Percentiles rank a stretch among this genome's conserved stretches.
phyloP scores from a whole-genome alignment of 2,113 vertebrate genomes.

The Boulengeromyrus knoepffleri region DNA sequence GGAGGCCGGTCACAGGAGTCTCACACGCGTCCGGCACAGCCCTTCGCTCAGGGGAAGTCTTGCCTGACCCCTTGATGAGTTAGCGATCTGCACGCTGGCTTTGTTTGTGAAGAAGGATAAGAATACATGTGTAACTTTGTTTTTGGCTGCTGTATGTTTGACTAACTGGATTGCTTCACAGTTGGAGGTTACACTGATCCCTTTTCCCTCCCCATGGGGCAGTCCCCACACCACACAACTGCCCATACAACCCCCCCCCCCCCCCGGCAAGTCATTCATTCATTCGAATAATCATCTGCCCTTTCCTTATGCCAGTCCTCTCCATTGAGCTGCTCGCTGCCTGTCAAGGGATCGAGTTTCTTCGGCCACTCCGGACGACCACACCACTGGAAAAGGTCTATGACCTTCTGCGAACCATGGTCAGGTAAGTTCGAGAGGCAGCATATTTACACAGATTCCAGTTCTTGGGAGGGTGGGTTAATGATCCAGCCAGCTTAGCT shows the following conservation, averaged over 20 bases:
- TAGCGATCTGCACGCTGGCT: not conserved
- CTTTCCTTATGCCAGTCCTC: conserved; percentile 64
- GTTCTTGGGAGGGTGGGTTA: conserved; percentile 22
- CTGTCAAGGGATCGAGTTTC: conserved; percentile 97
- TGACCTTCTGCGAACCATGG: conserved; percentile 87
- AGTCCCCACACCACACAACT: not conserved
- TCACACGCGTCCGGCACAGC: not conserved
- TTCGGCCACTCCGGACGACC: conserved; percentile 87
- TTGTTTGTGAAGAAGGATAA: not conserved
- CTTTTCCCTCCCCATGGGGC: not conserved
- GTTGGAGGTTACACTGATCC: not conserved
- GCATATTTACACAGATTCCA: conserved; percentile 35
- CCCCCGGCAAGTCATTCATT: not conserved
- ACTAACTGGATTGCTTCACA: conserved; percentile 3
- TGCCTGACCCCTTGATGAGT: not conserved
- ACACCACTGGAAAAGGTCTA: conserved; percentile 98
- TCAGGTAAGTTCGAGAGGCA: conserved; percentile 75
- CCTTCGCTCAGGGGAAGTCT: not conserved
- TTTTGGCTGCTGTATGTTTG: not conserved
- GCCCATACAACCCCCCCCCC: not conserved
- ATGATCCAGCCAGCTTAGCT: conserved; percentile 30
- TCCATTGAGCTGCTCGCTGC: conserved; percentile 88
- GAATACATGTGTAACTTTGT: not conserved
- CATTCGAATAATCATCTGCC: not conserved
- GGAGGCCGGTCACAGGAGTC: not conserved